Percentiles rank a stretch among this genome's conserved stretches.
Conservation (phyloP, 2,888 invertebrate species). For the Aethes cnicana region DNA sequence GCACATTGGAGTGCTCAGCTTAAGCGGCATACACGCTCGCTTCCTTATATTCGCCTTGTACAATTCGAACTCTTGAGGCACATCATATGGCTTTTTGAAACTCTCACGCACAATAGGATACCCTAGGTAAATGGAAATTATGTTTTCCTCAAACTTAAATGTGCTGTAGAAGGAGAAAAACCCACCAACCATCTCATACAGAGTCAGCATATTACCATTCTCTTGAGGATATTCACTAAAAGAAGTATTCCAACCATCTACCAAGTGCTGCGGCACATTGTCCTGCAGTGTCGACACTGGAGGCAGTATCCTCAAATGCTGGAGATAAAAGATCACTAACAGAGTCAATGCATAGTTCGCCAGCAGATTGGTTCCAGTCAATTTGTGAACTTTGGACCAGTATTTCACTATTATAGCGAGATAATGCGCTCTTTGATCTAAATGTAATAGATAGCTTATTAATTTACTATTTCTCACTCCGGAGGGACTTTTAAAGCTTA, state of each 20-base stretch:
- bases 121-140: constrained; percentile 85
- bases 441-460: constrained; percentile 79
- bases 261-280: constrained; percentile 41
- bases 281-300: constrained; percentile 74
- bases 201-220: constrained; percentile 46
- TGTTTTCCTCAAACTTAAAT: constrained; percentile 77
- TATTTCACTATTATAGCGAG: constrained; percentile 87
- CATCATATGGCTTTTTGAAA: constrained; percentile 48
- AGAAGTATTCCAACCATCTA: constrained; percentile 84
- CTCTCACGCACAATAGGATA: constrained; percentile 54
- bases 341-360: constrained; percentile 86
- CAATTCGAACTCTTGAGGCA: constrained; percentile 52
- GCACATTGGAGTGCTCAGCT: constrained; percentile 63
- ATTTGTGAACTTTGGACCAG: constrained; percentile 85
- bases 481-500: constrained; percentile 86
- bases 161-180: constrained; percentile 85
- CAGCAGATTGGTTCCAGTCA: constrained; percentile 81
- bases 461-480: constrained; percentile 87
- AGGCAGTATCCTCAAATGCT: constrained; percentile 83
- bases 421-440: constrained; percentile 81
- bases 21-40: constrained; percentile 46
- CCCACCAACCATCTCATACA: constrained; percentile 79
- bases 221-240: constrained; percentile 58
- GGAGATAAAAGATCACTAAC: constrained; percentile 87
- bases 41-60: constrained; percentile 57